Base-by-base conservation (phyloP, 2,113 vertebrate genomes). In the Chinchilla lanigera region DNA sequence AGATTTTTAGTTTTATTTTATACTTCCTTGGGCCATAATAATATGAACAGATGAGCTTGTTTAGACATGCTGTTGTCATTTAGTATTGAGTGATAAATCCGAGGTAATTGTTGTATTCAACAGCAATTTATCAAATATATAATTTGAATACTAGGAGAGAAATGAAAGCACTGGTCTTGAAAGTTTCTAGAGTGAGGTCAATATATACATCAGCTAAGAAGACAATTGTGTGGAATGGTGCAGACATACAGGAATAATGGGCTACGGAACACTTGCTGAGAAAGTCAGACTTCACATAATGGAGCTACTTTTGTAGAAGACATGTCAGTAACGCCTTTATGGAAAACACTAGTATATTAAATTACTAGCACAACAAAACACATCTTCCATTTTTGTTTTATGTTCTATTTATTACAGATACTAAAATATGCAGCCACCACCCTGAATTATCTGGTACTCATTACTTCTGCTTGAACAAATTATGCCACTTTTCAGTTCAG, bases 81-180 rank as follows among this genome's bases (percentile, higher is more conserved):
- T 90, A 73, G 26, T 96, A 38, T 80, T 69, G 67, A 17, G 22
- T 30, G 60, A 50, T 47, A 94, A 52, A 73, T 85, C 63, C 47
- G 26, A 93, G 10, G 14, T 90, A 89, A 82, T 93, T 97, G 71
- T 60, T 95, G 84, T 67, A 60, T 90, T 84, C 50, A 84, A 9
- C 6, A 60, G 47, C 8, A 88, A 54, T 75, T 77, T 54, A 73
- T 67, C 71, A 20, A 93, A 54, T 58, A 38, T 80, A 3, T 69
- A 38, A 56, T 93, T 69, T 38, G 33, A 84, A 80, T 77, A 56
- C 28, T 73, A 38, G 22, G 22, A 93, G 60, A n/a, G n/a, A 87
- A 61, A 26, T 54, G 30, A 90, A 89, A 91, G 30, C 30, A 41
- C 38, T 52, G 11, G 38, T 3, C 28, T 17, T 7, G 81, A 44